Percentiles rank a stretch among this genome's conserved stretches.
These are phyloP conservation scores for Agrochola lychnidis DNA, from an alignment of 2,888 invertebrate genomes.

Conservation along the genomic window DNA sequence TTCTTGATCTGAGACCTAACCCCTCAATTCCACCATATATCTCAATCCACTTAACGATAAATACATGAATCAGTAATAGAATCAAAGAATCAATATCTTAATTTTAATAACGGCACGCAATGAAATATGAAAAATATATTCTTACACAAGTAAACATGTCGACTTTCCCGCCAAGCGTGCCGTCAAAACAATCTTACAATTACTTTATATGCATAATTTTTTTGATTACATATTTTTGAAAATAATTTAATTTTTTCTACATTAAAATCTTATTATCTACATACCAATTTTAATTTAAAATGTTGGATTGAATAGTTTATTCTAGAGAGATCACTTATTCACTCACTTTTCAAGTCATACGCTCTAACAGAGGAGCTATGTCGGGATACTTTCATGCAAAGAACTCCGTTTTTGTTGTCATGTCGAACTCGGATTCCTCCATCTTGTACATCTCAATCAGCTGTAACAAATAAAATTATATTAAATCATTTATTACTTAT, in stretches of 20 bases:
- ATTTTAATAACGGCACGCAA: slow-evolving; percentile 37
- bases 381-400: slow-evolving; percentile 94
- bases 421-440: slow-evolving; percentile 97
- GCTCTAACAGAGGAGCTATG: slow-evolving; percentile 85
- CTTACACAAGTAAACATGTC: slow-evolving; percentile 24
- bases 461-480: slow-evolving; percentile 85
- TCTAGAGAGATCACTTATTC: slow-evolving; percentile 79
- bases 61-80: slow-evolving; percentile 37
- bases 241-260: slow-evolving; percentile 45
- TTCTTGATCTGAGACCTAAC: slow-evolving; percentile 54
- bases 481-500: not conserved
- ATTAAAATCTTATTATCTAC: slow-evolving; percentile 37
- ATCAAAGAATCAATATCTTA: slow-evolving; percentile 35
- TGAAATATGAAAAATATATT: slow-evolving; percentile 38
- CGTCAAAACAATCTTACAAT: slow-evolving; percentile 35
- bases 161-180: slow-evolving; percentile 38
- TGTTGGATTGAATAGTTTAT: slow-evolving; percentile 49
- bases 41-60: slow-evolving; percentile 26
- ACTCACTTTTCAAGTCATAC: slow-evolving; percentile 81
- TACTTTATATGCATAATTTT: slow-evolving; percentile 23
- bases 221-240: slow-evolving; percentile 40
- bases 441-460: slow-evolving; percentile 98
- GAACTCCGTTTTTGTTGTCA: slow-evolving; percentile 97
- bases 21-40: slow-evolving; percentile 16
- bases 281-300: slow-evolving; percentile 33